Percentiles rank a stretch among this genome's conserved stretches.
Evolutionary conservation across 2,113 vertebrate genomes (phyloP).

Genomic region (Brachionichthys hirsutus): DNA sequence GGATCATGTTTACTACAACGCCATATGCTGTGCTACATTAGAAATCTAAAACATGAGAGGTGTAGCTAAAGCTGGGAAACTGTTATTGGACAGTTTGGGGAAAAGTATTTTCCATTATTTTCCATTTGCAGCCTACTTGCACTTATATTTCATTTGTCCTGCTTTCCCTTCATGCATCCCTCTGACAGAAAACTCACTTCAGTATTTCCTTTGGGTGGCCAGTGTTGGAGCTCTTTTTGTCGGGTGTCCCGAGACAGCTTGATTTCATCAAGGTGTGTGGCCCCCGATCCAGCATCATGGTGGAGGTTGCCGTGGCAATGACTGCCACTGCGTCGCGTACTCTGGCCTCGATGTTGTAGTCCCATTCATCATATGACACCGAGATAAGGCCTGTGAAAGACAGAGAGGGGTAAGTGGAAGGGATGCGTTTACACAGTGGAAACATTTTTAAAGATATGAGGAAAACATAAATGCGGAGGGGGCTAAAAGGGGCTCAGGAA

Average conservation of each 20-base stretch:
- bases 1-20: no score
- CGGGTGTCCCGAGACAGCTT: slow-evolving; percentile 92
- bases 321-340: slow-evolving; percentile 97
- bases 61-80: no score
- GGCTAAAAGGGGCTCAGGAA: background rate
- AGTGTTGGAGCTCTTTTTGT: slow-evolving; percentile 83
- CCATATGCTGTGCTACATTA: no score
- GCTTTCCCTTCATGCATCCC: background rate
- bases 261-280: slow-evolving; percentile 90
- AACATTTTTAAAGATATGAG: background rate
- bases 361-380: slow-evolving; percentile 98
- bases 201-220: slow-evolving; percentile 80
- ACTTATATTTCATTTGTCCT: no score
- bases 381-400: slow-evolving; percentile 86
- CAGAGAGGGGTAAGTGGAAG: slow-evolving; percentile 20
- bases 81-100: no score
- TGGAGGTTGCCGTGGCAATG: slow-evolving; percentile 96
- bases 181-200: slow-evolving; percentile 66
- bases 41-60: no score
- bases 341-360: slow-evolving; percentile 95
- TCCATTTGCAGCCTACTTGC: no score
- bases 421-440: background rate
- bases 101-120: no score
- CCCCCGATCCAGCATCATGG: slow-evolving; percentile 95
- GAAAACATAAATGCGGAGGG: slow-evolving; percentile 12